phyloP scores from a whole-genome alignment of 2,888 invertebrate species.

The Adelognathus sp. region DNA sequence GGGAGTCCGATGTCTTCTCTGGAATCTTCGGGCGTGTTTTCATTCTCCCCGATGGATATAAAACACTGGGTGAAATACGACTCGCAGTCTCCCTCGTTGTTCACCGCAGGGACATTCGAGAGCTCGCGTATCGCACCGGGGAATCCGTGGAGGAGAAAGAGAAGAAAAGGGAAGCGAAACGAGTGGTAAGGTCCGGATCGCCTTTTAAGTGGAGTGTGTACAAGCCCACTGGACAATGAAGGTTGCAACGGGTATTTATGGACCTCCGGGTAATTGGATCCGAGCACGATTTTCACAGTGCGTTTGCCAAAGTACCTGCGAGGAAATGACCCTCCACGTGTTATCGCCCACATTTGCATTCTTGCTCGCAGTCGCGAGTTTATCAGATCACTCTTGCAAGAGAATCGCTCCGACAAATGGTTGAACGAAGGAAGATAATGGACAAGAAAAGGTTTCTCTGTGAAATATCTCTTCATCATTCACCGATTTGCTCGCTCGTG shows the following conservation, averaged over 20 bases:
- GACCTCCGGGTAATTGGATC: constrained; percentile 7
- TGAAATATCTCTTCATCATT: too few relatives aligned
- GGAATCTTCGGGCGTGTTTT: background rate
- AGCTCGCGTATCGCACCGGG: background rate
- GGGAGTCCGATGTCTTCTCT: background rate
- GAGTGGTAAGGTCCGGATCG: constrained; percentile 28
- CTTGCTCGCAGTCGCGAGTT: background rate
- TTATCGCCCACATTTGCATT: constrained; percentile 4
- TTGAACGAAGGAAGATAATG: background rate
- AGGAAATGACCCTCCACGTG: background rate
- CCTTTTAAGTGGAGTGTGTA: constrained; percentile 33
- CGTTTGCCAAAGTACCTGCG: background rate
- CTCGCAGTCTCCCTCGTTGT: background rate
- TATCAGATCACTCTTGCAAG: background rate
- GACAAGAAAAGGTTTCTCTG: background rate
- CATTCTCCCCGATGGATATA: background rate
- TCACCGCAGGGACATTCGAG: background rate
- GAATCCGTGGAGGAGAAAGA: background rate
- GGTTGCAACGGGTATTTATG: constrained; percentile 39
- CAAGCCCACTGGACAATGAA: constrained; percentile 22
- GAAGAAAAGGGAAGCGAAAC: background rate
- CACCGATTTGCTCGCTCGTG: too few relatives aligned
- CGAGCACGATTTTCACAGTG: constrained; percentile 17
- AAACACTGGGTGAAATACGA: constrained; percentile 14
- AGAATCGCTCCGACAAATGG: background rate